Evolutionary conservation across 2,888 invertebrate genomes (phyloP).

Genomic region (Euplexia lucipara): DNA sequence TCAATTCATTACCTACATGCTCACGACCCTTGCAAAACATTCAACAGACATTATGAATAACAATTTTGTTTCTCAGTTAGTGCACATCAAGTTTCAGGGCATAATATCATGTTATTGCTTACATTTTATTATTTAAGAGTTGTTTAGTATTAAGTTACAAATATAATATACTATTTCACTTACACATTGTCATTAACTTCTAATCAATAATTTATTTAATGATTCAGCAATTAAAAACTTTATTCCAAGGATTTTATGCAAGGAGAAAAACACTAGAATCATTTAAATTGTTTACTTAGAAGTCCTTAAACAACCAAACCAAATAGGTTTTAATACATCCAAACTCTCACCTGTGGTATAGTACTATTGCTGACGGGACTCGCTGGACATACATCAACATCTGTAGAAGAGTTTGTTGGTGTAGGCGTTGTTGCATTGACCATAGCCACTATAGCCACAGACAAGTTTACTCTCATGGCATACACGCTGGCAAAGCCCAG

Average conservation of each 20-base stretch:
- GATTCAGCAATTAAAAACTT: too few relatives aligned
- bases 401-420: constrained; percentile 87
- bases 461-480: constrained; percentile 97
- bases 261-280: too few relatives aligned
- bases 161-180: too few relatives aligned
- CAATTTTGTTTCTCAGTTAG: not conserved
- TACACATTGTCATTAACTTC: too few relatives aligned
- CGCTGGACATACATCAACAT: constrained; percentile 92
- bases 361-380: constrained; percentile 83
- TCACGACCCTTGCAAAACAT: constrained; percentile 4
- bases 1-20: constrained; percentile 10
- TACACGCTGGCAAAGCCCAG: constrained; percentile 97
- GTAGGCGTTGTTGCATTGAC: constrained; percentile 94
- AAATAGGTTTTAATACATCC: not conserved
- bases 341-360: constrained; percentile 80
- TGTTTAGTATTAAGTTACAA: too few relatives aligned
- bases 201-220: too few relatives aligned
- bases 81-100: not conserved
- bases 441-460: constrained; percentile 99
- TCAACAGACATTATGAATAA: constrained; percentile 29
- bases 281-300: too few relatives aligned
- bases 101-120: not conserved
- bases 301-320: not conserved
- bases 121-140: constrained; percentile 11
- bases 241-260: too few relatives aligned